phyloP scores from a whole-genome alignment of 2,797 vertebrate species.

The Syngnathus rostellatus region DNA sequence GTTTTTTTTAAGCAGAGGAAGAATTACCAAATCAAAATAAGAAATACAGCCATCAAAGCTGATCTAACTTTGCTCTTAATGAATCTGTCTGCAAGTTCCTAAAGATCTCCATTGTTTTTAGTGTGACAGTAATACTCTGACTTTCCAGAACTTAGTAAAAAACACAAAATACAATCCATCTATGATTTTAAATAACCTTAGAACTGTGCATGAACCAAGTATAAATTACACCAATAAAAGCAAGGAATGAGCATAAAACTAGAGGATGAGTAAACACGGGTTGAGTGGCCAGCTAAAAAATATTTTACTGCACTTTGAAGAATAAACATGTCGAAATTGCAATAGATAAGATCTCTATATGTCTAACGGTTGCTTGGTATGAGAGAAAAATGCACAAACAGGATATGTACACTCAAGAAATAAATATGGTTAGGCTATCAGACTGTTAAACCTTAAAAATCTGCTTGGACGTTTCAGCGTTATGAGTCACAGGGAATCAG shows the following conservation, averaged over 20 bases:
- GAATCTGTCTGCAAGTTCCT: not conserved
- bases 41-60: not conserved
- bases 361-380: not conserved
- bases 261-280: not conserved
- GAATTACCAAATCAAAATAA: conserved; percentile 5
- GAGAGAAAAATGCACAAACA: not conserved
- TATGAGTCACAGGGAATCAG: conserved; percentile 9
- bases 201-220: not conserved
- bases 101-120: not conserved
- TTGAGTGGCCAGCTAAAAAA: not conserved
- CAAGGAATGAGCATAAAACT: not conserved
- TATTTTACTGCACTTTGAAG: not conserved
- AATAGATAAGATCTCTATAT: not conserved
- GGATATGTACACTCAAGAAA: not conserved
- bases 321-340: not conserved
- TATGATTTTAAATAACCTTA: not conserved
- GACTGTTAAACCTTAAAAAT: conserved; percentile 2
- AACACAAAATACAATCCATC: not conserved
- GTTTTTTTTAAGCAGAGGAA: conserved; percentile 24
- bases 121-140: not conserved
- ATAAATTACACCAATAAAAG: not conserved
- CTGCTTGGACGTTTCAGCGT: not conserved
- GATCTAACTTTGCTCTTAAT: not conserved
- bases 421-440: not conserved
- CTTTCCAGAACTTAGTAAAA: not conserved